Conservation (phyloP, 1,140 invertebrate genomes). For the Nylanderia fulva region DNA sequence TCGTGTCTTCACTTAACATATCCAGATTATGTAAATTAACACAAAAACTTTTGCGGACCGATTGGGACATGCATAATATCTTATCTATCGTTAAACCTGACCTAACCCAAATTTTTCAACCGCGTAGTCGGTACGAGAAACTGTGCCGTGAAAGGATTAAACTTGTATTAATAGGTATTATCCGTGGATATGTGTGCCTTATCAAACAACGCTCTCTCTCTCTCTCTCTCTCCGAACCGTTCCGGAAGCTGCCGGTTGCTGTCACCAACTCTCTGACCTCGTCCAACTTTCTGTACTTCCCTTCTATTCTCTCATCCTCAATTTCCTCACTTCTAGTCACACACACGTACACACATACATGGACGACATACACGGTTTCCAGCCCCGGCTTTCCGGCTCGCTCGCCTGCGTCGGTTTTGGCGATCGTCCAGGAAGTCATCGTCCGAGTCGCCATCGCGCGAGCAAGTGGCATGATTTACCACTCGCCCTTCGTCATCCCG, state of each 20-base stretch:
- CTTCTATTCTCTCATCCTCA: no score
- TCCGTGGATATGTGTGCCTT: constrained; percentile 10
- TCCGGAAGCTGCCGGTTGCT: constrained; percentile 9
- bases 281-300: no score
- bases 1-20: no score
- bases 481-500: constrained; percentile 56
- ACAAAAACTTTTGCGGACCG: no score
- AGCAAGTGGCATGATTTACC: constrained; percentile 43
- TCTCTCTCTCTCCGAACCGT: constrained; percentile 13
- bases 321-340: no score
- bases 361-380: neutral
- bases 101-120: no score
- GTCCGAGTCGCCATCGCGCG: constrained; percentile 48
- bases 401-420: constrained; percentile 47
- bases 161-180: constrained; percentile 32
- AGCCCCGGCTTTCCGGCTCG: constrained; percentile 48
- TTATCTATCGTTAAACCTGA: no score
- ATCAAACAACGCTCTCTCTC: constrained; percentile 33
- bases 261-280: neutral
- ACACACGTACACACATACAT: neutral
- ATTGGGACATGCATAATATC: no score
- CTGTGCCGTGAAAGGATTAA: neutral
- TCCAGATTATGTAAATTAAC: no score
- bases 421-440: constrained; percentile 59
- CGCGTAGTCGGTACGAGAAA: neutral